Conservation (phyloP, 2,888 invertebrate genomes). For the Tetragnatha montana region DNA sequence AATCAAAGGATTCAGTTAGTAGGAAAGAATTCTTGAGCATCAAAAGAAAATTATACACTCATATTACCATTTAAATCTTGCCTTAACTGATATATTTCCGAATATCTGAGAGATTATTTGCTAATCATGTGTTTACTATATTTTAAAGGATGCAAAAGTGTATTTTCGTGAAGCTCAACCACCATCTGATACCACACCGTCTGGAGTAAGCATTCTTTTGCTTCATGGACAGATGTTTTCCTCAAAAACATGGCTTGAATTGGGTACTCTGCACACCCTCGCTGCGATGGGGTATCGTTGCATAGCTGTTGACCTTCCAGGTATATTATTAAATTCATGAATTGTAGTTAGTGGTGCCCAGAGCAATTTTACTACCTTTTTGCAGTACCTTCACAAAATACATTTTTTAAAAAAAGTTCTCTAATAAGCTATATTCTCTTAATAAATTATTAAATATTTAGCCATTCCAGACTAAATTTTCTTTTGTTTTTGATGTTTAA, state of each 20-base stretch:
- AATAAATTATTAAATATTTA: too few species aligned
- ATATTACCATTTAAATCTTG: not conserved
- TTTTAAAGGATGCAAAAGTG: constrained; percentile 47
- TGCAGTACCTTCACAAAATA: too few species aligned
- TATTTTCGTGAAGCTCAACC: constrained; percentile 67
- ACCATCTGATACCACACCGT: not conserved
- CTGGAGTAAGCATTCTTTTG: constrained; percentile 74
- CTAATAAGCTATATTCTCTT: too few species aligned
- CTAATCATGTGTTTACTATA: not conserved
- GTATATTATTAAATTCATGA: constrained; percentile 14
- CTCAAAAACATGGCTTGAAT: constrained; percentile 77
- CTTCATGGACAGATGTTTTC: constrained; percentile 78
- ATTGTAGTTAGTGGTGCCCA: too few species aligned
- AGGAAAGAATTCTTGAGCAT: too few species aligned
- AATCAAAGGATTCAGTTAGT: too few species aligned
- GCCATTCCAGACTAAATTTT: too few species aligned
- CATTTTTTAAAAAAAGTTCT: too few species aligned
- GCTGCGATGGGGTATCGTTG: constrained; percentile 77
- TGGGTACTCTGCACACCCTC: constrained; percentile 76
- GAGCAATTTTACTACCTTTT: too few species aligned
- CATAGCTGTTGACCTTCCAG: constrained; percentile 78
- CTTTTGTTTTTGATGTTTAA: too few species aligned
- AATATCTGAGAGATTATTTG: not conserved
- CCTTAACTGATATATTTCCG: not conserved
- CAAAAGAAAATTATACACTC: too few species aligned